Conservation (phyloP, 2,113 vertebrate genomes). For the Jaculus jaculus region DNA sequence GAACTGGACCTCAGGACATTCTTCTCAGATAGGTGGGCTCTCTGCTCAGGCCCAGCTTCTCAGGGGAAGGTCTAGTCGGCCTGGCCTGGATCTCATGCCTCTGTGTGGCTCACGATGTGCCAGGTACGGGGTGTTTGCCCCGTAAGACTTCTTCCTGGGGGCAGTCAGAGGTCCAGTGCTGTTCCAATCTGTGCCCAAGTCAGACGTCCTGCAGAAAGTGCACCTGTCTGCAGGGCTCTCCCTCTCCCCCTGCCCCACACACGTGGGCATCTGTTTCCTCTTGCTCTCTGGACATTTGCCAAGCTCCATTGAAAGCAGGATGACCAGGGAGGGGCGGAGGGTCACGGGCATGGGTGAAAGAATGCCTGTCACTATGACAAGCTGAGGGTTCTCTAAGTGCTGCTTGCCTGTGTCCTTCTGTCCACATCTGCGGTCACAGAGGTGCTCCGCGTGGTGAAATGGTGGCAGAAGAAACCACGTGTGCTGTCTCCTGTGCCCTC, state of each 20-base stretch:
- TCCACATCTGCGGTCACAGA: background rate
- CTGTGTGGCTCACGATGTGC: background rate
- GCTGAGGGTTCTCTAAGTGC: background rate
- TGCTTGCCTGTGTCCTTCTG: background rate
- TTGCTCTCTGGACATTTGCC: background rate
- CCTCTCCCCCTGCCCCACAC: too few relatives aligned
- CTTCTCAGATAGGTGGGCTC: background rate
- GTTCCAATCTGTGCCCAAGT: background rate
- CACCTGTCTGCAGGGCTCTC: background rate
- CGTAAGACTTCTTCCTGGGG: background rate
- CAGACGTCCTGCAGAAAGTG: background rate
- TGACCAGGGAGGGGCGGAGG: too few relatives aligned
- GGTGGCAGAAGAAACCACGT: background rate
- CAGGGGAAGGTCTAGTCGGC: background rate
- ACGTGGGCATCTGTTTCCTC: too few relatives aligned
- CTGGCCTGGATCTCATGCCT: background rate
- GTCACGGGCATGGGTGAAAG: too few relatives aligned
- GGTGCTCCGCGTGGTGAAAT: background rate
- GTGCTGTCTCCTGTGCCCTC: background rate
- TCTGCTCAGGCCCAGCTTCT: background rate
- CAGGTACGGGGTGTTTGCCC: background rate
- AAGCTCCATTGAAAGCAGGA: background rate
- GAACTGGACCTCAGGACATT: background rate
- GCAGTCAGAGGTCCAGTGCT: background rate
- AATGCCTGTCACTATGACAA: too few relatives aligned